Percentiles rank a stretch among this genome's conserved stretches.
These are phyloP conservation scores for Osmoderma eremita DNA, from an alignment of 2,888 invertebrate genomes.

Conservation along the genomic window DNA sequence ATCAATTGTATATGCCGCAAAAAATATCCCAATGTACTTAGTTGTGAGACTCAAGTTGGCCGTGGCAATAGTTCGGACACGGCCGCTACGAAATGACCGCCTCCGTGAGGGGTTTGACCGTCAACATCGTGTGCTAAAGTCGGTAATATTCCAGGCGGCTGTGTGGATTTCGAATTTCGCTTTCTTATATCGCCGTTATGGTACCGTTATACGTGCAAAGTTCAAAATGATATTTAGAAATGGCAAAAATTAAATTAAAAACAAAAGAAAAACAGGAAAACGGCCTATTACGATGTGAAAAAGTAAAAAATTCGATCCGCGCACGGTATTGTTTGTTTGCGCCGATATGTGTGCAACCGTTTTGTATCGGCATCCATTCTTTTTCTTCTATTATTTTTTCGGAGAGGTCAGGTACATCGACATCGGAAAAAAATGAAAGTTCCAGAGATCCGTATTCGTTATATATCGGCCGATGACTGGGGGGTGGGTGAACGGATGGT, in stretches of 20 bases:
- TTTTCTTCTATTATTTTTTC: conserved; percentile 42
- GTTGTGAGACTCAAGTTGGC: background rate
- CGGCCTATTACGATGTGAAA: no score
- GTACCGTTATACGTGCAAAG: no score
- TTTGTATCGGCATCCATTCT: conserved; percentile 10
- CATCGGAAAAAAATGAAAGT: conserved; percentile 50
- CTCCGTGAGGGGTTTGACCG: conserved; percentile 22
- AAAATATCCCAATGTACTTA: no score
- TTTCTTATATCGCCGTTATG: no score
- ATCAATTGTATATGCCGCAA: no score
- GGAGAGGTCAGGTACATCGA: conserved; percentile 52
- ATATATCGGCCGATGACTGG: conserved; percentile 31
- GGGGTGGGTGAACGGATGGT: conserved; percentile 36
- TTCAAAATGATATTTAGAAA: no score
- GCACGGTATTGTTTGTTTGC: no score
- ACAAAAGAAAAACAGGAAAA: background rate
- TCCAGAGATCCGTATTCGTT: conserved; percentile 40
- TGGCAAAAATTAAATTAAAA: background rate
- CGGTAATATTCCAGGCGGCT: background rate
- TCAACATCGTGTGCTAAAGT: conserved; percentile 9
- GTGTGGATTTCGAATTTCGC: background rate
- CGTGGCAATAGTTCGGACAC: conserved; percentile 12
- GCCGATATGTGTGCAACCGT: background rate
- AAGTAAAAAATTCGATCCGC: background rate
- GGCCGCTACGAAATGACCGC: conserved; percentile 19